Conservation (phyloP, 37 sponge, comb jelly and placozoan species). For the Sycon ciliatum region DNA sequence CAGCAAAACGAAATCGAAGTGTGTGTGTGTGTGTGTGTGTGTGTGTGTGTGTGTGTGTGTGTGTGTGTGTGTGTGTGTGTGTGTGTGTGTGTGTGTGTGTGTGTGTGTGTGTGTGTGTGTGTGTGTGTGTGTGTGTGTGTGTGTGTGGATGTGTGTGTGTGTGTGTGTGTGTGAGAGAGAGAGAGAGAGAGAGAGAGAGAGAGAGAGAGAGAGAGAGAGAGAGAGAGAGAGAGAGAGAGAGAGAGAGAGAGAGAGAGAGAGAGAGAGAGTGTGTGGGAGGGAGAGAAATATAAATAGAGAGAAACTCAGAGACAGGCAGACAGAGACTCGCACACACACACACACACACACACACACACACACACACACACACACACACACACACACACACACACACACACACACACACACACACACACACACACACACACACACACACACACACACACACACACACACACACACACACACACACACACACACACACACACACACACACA, state of each 20-base stretch:
- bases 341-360: conserved; percentile 31
- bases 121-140: not conserved
- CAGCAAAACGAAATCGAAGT: too few relatives aligned
- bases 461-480: too few relatives aligned
- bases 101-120: conserved; percentile 5
- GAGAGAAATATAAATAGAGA: not conserved
- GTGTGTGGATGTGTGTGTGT: not conserved
- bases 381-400: conserved; percentile 42
- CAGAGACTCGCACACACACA: conserved; percentile 32
- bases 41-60: conserved; percentile 5
- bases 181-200: not conserved
- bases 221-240: not conserved
- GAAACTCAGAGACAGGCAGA: not conserved
- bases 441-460: conserved; percentile 39
- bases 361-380: conserved; percentile 43
- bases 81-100: conserved; percentile 5
- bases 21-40: conserved; percentile 11
- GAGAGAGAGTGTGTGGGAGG: not conserved
- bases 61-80: conserved; percentile 5
- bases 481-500: too few relatives aligned
- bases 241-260: not conserved
- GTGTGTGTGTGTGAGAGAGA: not conserved
- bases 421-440: conserved; percentile 34
- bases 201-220: not conserved
- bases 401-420: conserved; percentile 41